phyloP scores from a whole-genome alignment of 1,140 invertebrate species.

The Drepana arcuata region DNA sequence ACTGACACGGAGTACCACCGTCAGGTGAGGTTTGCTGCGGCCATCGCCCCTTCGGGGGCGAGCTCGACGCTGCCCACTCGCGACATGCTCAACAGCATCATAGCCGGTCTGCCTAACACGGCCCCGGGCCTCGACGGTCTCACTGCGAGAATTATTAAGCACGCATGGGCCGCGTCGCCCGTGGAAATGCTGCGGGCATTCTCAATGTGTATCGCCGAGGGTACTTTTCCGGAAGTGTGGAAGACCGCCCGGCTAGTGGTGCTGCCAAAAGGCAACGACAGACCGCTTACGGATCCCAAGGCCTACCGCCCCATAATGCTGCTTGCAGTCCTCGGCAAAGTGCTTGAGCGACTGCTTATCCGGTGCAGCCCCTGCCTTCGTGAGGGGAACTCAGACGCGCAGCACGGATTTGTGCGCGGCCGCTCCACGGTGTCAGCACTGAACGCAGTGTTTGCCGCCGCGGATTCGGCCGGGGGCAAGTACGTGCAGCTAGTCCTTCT shows the following conservation, averaged over 20 bases:
- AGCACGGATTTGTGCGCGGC: conserved; percentile 34
- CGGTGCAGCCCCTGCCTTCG: conserved; percentile 14
- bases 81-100: conserved; percentile 2
- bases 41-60: conserved; percentile 2
- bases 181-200: conserved; percentile 13
- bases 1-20: conserved; percentile 11
- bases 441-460: conserved; percentile 9
- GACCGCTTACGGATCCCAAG: conserved; percentile 27
- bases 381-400: conserved; percentile 16
- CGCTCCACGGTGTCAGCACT: conserved; percentile 51
- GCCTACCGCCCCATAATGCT: conserved; percentile 56
- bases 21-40: conserved; percentile 6
- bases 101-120: conserved; percentile 20
- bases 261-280: conserved; percentile 37
- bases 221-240: conserved; percentile 41
- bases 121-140: conserved; percentile 35
- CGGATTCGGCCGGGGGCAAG: conserved; percentile 2
- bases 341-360: conserved; percentile 32
- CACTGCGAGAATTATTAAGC: conserved; percentile 18
- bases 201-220: conserved; percentile 21
- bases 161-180: conserved; percentile 1
- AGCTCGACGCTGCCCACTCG: conserved; percentile 1
- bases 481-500: conserved; percentile 36
- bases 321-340: conserved; percentile 44
- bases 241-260: conserved; percentile 37